Conservation (phyloP, 1,140 invertebrate genomes). For the Brachystomella parvula region DNA sequence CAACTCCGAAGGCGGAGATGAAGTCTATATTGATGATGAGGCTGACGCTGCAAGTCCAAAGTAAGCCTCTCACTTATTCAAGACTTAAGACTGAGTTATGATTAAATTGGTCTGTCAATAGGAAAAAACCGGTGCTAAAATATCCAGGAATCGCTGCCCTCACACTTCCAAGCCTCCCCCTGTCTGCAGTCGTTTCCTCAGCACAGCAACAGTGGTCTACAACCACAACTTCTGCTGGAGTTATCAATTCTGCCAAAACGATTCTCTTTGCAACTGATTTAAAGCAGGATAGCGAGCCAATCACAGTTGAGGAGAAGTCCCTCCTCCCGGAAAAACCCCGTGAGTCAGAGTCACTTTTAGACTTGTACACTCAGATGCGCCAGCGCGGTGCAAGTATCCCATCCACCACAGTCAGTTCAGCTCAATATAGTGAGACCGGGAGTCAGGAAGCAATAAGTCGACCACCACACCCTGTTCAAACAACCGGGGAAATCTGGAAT, state of each 20-base stretch:
- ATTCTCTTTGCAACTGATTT: conserved; percentile 29
- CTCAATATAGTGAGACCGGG: conserved; percentile 9
- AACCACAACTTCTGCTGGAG: conserved; percentile 13
- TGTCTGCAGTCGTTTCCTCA: neutral
- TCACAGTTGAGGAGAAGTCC: neutral
- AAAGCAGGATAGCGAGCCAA: neutral
- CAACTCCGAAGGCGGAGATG: conserved; percentile 51
- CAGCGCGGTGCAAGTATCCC: neutral
- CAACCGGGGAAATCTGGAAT: conserved; percentile 37
- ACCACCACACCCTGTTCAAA: conserved; percentile 31
- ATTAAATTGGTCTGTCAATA: neutral
- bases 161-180: neutral
- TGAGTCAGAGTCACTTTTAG: conserved; percentile 11
- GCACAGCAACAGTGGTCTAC: conserved; percentile 1
- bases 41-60: conserved; percentile 1
- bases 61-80: no score
- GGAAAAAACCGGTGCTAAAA: neutral
- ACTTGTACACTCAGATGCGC: conserved; percentile 13
- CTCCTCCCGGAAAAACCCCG: neutral
- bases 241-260: conserved; percentile 31
- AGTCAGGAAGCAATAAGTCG: conserved; percentile 16
- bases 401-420: conserved; percentile 8
- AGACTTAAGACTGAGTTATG: neutral
- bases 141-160: neutral
- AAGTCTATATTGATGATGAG: conserved; percentile 44